Evolutionary conservation across 2,113 vertebrate genomes (phyloP).

Genomic region (Hippopotamus amphibius): DNA sequence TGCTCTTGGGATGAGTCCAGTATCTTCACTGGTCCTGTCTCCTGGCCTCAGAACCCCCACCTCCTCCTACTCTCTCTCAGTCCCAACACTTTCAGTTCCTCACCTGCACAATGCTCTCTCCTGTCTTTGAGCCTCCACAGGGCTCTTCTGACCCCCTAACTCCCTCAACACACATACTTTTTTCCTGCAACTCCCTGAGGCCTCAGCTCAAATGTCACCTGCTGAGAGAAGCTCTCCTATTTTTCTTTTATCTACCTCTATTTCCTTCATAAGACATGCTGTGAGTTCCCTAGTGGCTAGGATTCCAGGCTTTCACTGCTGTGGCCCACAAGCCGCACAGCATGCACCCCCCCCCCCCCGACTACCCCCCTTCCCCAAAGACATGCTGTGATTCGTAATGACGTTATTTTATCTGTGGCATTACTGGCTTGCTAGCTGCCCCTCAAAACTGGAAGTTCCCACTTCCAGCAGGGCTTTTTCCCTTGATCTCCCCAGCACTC

Average conservation of each 20-base stretch:
- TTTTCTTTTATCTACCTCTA: neutral
- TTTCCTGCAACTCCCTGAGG: neutral
- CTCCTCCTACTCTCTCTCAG: neutral
- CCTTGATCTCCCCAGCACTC: neutral
- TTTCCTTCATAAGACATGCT: neutral
- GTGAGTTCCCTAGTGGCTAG: neutral
- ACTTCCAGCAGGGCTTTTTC: neutral
- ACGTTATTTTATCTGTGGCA: neutral
- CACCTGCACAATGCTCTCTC: neutral
- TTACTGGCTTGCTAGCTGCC: neutral
- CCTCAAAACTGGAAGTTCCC: neutral
- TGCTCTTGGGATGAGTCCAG: neutral
- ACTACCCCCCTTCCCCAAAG: neutral
- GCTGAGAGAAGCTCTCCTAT: neutral
- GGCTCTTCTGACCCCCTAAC: neutral
- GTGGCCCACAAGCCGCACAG: neutral
- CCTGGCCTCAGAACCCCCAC: neutral
- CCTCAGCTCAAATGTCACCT: neutral
- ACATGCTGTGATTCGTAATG: neutral
- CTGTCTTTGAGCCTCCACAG: neutral
- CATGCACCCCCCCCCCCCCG: too few species aligned
- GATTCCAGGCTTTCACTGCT: neutral
- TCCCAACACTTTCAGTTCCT: neutral
- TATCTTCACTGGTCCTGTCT: neutral
- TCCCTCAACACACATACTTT: neutral